Evolutionary conservation across 1,140 invertebrate species (phyloP).

Genomic region (Melitaea cinxia): DNA sequence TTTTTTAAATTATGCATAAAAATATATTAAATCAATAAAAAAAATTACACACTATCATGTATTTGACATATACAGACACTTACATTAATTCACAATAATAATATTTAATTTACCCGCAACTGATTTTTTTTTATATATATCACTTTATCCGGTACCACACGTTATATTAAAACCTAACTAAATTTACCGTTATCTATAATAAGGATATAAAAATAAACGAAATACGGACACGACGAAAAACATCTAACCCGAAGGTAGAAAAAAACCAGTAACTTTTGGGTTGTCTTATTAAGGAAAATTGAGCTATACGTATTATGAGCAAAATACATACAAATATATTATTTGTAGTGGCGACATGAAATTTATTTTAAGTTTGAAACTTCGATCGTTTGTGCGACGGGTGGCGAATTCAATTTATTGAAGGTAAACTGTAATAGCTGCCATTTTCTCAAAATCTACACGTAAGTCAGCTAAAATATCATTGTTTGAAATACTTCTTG

Average conservation of each 20-base stretch:
- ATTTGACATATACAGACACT: too few species aligned
- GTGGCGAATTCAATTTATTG: constrained; percentile 1
- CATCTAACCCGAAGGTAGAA: constrained; percentile 1
- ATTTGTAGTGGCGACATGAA: background rate
- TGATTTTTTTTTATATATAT: too few species aligned
- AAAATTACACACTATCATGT: too few species aligned
- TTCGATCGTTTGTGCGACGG: background rate
- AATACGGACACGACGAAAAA: background rate
- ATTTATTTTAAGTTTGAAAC: background rate
- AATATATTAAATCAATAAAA: too few species aligned
- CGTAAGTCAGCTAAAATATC: background rate
- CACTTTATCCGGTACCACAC: background rate
- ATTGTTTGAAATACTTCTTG: too few species aligned
- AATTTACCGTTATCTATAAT: background rate
- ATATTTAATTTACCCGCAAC: too few species aligned
- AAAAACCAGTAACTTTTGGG: constrained; percentile 4
- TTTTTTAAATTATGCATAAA: too few species aligned
- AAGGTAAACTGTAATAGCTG: background rate
- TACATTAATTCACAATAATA: too few species aligned
- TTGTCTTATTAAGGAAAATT: background rate
- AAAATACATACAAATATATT: constrained; percentile 2
- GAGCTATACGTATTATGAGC: background rate
- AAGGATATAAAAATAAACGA: constrained; percentile 4
- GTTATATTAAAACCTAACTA: background rate
- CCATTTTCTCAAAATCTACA: background rate